These are phyloP conservation scores for Oscheius sp. DNA, from an alignment of 2,888 invertebrate genomes.

Conservation along the genomic window DNA sequence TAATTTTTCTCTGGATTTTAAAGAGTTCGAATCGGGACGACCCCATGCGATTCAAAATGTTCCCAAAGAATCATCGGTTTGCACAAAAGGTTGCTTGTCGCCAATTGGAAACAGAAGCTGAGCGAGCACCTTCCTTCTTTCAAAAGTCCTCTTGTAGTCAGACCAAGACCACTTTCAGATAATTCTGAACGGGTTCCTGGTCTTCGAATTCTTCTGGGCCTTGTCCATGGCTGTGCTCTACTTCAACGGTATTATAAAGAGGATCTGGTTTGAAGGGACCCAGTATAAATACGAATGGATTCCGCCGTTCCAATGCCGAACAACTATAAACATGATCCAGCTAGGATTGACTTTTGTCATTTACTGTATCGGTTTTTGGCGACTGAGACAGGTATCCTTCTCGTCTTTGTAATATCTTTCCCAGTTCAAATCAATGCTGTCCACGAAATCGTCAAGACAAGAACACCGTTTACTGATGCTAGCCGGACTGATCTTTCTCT, in stretches of 20 bases:
- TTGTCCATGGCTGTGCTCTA: not conserved
- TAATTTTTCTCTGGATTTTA: too few relatives aligned
- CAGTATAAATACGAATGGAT: slow-evolving; percentile 20
- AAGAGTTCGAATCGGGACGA: too few relatives aligned
- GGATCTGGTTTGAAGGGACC: slow-evolving; percentile 20
- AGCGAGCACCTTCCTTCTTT: too few relatives aligned
- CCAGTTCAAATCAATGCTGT: slow-evolving; percentile 4
- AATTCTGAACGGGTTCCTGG: not conserved
- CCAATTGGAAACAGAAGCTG: too few relatives aligned
- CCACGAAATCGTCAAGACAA: not conserved
- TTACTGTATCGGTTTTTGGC: slow-evolving; percentile 10
- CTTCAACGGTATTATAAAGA: slow-evolving; percentile 4
- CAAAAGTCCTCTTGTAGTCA: too few relatives aligned
- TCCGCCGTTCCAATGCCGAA: slow-evolving; percentile 10
- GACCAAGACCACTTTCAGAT: too few relatives aligned
- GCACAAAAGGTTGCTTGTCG: too few relatives aligned
- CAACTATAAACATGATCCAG: slow-evolving; percentile 9
- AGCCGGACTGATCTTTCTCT: slow-evolving; percentile 16
- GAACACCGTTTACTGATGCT: slow-evolving; percentile 17
- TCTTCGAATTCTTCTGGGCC: slow-evolving; percentile 21
- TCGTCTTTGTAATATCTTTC: not conserved
- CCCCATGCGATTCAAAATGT: too few relatives aligned
- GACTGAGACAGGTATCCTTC: slow-evolving; percentile 4
- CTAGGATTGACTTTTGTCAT: slow-evolving; percentile 5
- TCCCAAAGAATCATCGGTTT: too few relatives aligned